Evolutionary conservation across 2,797 vertebrate genomes (phyloP).

Genomic region (Arrhamphus sclerolepis): DNA sequence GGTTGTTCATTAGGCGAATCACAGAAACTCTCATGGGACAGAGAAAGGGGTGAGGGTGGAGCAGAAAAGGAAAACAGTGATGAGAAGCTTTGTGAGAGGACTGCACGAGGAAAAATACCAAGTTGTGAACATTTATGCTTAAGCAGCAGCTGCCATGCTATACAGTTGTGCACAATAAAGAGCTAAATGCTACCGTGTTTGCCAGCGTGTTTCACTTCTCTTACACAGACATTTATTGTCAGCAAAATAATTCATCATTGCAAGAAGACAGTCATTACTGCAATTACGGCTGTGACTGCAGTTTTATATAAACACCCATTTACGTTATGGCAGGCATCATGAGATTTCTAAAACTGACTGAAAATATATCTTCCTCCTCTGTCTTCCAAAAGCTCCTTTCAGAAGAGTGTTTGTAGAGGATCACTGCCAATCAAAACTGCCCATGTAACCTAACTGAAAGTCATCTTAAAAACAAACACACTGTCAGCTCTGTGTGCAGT

Average conservation of each 20-base stretch:
- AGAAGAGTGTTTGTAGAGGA: constrained; percentile 27
- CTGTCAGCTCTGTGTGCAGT: constrained; percentile 30
- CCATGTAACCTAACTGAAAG: constrained; percentile 62
- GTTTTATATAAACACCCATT: constrained; percentile 32
- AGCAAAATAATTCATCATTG: constrained; percentile 23
- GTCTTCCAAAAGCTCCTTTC: constrained; percentile 4
- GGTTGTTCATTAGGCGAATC: constrained; percentile 60
- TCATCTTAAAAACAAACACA: constrained; percentile 49
- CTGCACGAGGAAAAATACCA: constrained; percentile 27
- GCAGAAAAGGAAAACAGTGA: constrained; percentile 45
- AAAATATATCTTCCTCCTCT: constrained; percentile 6
- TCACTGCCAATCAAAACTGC: constrained; percentile 56
- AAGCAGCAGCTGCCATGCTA: constrained; percentile 2
- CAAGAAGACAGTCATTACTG: constrained; percentile 30
- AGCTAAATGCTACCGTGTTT: constrained; percentile 18
- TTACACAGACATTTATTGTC: constrained; percentile 22
- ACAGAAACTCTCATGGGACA: constrained; percentile 41
- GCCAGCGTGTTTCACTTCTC: constrained; percentile 25
- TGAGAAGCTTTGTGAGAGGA: constrained; percentile 59
- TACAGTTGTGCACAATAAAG: constrained; percentile 31
- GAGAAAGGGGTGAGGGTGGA: constrained; percentile 50
- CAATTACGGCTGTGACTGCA: constrained; percentile 24
- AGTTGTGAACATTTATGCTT: constrained; percentile 33
- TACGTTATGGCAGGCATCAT: constrained; percentile 52
- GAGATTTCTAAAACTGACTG: constrained; percentile 39